Conservation (phyloP, 2,888 invertebrate species). For the Calameuta idolon region DNA sequence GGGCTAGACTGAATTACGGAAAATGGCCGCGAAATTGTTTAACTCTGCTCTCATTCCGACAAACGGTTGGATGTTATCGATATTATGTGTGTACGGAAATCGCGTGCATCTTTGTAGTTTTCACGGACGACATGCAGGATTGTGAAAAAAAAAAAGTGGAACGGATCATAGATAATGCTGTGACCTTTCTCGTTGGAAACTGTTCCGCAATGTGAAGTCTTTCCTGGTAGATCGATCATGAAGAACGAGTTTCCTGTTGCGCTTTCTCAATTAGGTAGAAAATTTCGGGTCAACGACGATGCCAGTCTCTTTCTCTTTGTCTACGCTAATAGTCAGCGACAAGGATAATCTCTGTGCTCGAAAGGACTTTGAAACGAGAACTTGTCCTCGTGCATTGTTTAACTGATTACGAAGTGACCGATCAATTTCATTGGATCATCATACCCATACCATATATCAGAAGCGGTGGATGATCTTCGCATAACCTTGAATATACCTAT, state of each 20-base stretch:
- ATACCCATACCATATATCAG: not conserved
- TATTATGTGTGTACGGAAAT: not conserved
- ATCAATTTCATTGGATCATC: not conserved
- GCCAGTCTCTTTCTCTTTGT: not conserved
- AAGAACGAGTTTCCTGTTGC: not conserved
- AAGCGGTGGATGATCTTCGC: not conserved
- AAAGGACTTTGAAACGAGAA: not conserved
- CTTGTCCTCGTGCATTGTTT: not conserved
- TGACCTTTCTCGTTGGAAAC: not conserved
- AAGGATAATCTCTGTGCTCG: not conserved
- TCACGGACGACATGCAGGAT: not conserved
- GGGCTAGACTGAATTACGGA: too few species aligned
- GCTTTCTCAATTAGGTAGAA: not conserved
- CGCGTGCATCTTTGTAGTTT: not conserved
- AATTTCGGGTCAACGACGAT: not conserved
- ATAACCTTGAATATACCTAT: not conserved
- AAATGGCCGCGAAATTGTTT: too few species aligned
- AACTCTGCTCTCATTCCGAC: too few species aligned
- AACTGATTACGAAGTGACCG: not conserved
- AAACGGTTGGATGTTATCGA: not conserved
- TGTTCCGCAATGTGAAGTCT: not conserved
- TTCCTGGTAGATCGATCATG: not conserved
- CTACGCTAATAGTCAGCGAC: not conserved
- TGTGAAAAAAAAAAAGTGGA: not conserved
- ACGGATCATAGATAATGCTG: not conserved